Percentiles rank a stretch among this genome's conserved stretches.
These are phyloP conservation scores for Trachelus iudaicus DNA, from an alignment of 2,888 invertebrate genomes.

Conservation along the genomic window DNA sequence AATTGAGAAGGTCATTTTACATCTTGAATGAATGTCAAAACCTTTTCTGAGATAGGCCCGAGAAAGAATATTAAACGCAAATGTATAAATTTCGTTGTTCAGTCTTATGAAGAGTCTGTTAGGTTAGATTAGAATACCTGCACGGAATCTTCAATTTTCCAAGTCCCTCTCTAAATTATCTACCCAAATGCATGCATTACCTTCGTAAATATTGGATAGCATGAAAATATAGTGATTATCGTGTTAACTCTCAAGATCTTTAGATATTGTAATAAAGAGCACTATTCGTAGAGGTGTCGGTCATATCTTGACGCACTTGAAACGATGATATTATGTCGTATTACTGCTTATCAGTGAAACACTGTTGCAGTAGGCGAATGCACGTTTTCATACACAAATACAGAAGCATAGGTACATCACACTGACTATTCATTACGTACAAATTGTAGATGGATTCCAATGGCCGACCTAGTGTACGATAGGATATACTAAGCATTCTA, in stretches of 20 bases:
- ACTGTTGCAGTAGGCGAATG: neutral
- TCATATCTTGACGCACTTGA: slow-evolving; percentile 16
- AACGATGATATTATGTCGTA: slow-evolving; percentile 39
- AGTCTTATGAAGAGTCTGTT: neutral
- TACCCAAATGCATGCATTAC: too few relatives aligned
- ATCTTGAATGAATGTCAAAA: neutral
- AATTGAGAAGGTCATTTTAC: slow-evolving; percentile 6
- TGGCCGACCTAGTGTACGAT: slow-evolving; percentile 10
- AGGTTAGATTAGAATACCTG: neutral
- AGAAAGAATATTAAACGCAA: neutral
- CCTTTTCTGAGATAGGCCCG: neutral
- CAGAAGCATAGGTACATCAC: slow-evolving; percentile 13
- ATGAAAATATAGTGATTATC: neutral
- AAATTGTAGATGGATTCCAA: slow-evolving; percentile 29
- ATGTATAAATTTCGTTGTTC: neutral
- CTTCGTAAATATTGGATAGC: neutral
- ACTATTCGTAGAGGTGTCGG: neutral
- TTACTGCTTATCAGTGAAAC: slow-evolving; percentile 32
- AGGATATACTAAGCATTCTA: neutral
- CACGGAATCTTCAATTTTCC: neutral
- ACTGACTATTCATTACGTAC: slow-evolving; percentile 33
- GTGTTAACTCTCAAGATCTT: neutral
- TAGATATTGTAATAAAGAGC: neutral
- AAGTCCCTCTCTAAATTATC: too few relatives aligned
- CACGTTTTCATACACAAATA: neutral